phyloP scores from a whole-genome alignment of 2,797 vertebrate species.

The Hypotaenidia okinawae region DNA sequence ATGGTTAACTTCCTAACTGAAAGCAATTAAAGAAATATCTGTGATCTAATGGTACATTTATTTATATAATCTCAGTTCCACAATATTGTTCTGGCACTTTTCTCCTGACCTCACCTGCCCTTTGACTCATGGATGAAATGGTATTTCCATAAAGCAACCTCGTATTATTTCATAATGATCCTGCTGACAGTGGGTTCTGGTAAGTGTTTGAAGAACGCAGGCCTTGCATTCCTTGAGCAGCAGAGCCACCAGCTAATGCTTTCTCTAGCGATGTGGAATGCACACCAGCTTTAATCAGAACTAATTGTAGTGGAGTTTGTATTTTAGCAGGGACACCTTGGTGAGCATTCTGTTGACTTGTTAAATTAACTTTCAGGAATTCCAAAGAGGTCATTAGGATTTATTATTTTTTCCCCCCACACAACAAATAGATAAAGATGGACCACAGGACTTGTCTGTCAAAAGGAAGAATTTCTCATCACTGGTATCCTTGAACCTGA shows the following conservation, averaged over 20 bases:
- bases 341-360: neutral
- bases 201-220: neutral
- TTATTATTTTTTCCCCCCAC: neutral
- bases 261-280: neutral
- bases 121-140: conserved; percentile 27
- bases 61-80: neutral
- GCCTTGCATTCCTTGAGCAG: neutral
- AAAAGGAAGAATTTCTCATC: conserved; percentile 87
- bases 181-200: neutral
- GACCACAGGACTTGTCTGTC: conserved; percentile 76
- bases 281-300: neutral
- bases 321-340: neutral
- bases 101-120: neutral
- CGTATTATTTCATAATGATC: conserved; percentile 9
- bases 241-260: neutral
- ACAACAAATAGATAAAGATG: conserved; percentile 1
- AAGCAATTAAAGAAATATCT: conserved; percentile 46
- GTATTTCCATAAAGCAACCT: conserved; percentile 25
- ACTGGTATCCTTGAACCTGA: conserved; percentile 87
- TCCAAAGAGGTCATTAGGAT: conserved; percentile 3
- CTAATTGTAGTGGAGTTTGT: neutral
- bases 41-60: conserved; percentile 4
- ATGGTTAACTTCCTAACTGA: conserved; percentile 38
- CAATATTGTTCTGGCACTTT: conserved; percentile 12
- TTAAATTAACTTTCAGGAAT: neutral